Evolutionary conservation across 1,140 invertebrate species (phyloP).

Genomic region (Brachionus plicatilis): DNA sequence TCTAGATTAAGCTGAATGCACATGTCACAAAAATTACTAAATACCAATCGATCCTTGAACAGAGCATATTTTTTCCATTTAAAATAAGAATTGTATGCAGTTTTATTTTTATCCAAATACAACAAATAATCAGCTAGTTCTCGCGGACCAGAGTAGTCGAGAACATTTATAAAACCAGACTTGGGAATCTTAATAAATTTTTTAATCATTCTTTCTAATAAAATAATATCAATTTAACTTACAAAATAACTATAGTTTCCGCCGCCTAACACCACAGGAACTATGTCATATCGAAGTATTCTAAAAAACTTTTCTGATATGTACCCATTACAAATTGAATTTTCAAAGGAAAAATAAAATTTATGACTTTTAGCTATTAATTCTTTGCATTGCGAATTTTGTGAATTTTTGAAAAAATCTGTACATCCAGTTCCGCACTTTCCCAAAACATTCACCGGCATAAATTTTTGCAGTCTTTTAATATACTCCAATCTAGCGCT

Average conservation of each 20-base stretch:
- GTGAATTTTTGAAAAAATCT: not conserved
- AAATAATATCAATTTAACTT: not conserved
- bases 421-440: not conserved
- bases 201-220: not conserved
- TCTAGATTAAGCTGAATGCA: conserved; percentile 15
- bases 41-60: not conserved
- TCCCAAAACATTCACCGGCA: not conserved
- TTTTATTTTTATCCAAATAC: conserved; percentile 32
- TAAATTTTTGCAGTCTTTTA: not conserved
- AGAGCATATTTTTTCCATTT: not conserved
- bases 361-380: not conserved
- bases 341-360: conserved; percentile 43
- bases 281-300: not conserved
- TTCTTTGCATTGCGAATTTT: not conserved
- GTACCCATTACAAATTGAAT: conserved; percentile 41
- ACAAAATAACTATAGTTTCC: conserved; percentile 18
- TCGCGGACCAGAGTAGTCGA: conserved; percentile 38
- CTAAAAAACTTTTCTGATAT: conserved; percentile 42
- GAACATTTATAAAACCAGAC: conserved; percentile 38
- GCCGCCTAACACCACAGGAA: conserved; percentile 41
- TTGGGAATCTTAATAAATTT: not conserved
- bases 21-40: conserved; percentile 10
- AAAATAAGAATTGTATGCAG: conserved; percentile 21
- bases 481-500: not conserved
- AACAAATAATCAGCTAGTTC: conserved; percentile 42